Percentiles rank a stretch among this genome's conserved stretches.
phyloP scores from a whole-genome alignment of 2,888 invertebrate genomes.

The Lottia gigantea region DNA sequence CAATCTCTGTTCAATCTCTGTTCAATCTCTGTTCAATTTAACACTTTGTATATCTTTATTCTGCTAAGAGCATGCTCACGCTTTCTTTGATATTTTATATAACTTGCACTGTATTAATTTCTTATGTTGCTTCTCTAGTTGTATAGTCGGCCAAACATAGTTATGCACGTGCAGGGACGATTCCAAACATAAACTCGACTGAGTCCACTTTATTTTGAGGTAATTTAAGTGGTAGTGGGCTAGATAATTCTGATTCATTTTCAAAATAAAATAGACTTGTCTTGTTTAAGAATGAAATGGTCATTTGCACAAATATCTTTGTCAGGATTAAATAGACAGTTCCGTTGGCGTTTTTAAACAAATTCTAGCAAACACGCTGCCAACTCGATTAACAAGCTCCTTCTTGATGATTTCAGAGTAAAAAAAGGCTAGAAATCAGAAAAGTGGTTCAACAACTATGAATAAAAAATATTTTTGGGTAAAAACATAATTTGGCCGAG shows the following conservation, averaged over 20 bases:
- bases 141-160: neutral
- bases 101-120: neutral
- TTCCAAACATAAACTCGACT: too few species aligned
- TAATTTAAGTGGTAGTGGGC: too few species aligned
- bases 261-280: too few species aligned
- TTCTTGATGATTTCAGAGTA: conserved; percentile 53
- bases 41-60: neutral
- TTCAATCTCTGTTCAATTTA: neutral
- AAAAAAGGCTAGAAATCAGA: conserved; percentile 59
- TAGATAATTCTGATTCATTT: too few species aligned
- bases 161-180: too few species aligned
- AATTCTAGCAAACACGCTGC: too few species aligned
- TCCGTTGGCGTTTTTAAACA: too few species aligned
- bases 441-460: conserved; percentile 39
- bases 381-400: conserved; percentile 9
- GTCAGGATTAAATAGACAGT: too few species aligned
- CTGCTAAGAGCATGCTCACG: neutral
- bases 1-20: neutral
- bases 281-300: too few species aligned
- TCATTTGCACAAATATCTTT: too few species aligned
- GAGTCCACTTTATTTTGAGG: too few species aligned
- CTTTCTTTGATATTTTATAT: neutral
- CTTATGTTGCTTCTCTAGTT: conserved; percentile 3
- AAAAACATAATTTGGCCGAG: too few species aligned
- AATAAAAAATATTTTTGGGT: neutral